Evolutionary conservation across 1,140 invertebrate species (phyloP), one percentile per base, ranked within the genome.

Genomic region (Papilio dardanus): DNA sequence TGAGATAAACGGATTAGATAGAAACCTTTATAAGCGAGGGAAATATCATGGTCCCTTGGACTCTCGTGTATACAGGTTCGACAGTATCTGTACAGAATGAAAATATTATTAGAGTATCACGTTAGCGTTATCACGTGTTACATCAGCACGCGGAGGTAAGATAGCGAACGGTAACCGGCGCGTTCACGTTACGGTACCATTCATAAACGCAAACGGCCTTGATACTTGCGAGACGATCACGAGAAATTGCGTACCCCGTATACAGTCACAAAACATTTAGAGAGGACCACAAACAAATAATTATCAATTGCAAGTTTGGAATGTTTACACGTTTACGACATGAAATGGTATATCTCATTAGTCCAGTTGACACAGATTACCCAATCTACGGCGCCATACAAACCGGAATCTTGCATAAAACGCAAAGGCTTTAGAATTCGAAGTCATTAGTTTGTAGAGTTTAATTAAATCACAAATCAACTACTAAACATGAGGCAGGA

Each of bases 181-280:
- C 35, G 10, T 69, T 69, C 35, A 19, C 67, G 67, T 69, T 69
- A 69, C 67, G 33, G 67, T 69, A 69, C 67, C 67, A 69, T 69
- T 69, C 67, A 69, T 69, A 69, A 69, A 69, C 67, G 67, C 67
- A 69, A 69, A 69, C 35, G 67, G 67, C 67, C 67, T 69, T 69
- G 67, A 69, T 69, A 19, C 19, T 40, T 12, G 16, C 65, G 67
- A 69, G 67, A 42, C 67, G 21, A 69, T 40, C 67, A 69, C 42
- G 35, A 69, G 42, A 40, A 35, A 69, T 40, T 40, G 35, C 42
- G 35, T 28, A 37, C 35, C 33, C 67, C 67, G 35, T 40, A 69
- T 28, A 21, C 31, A 14, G 35, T 1, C 0, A 37, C 66, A 8
- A 31, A 67, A 67, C 0, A 19, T 31, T 31, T 65, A 30, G 62